A percentile compares a stretch with the other conserved stretches of the same genome.
phyloP scores from a whole-genome alignment of 2,113 vertebrate species.

The Recurvirostra avosetta region DNA sequence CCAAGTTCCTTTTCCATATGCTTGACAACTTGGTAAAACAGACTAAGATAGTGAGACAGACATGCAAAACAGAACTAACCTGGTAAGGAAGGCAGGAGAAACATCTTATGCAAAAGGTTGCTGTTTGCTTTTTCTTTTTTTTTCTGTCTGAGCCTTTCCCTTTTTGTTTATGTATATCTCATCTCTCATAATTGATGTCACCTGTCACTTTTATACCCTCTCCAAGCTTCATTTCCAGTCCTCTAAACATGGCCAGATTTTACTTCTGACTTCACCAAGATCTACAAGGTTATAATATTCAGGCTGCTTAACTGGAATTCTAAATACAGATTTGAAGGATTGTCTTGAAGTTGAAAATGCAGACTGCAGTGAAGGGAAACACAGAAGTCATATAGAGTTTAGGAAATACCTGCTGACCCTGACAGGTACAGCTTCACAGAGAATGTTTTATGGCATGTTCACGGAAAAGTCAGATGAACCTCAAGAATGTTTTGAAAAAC shows the following conservation, averaged over 20 bases:
- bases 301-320: neutral
- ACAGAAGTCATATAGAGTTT: neutral
- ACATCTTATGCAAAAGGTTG: neutral
- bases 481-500: neutral
- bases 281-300: neutral
- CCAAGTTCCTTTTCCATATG: neutral
- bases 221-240: neutral
- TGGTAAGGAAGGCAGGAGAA: neutral
- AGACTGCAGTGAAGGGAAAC: neutral
- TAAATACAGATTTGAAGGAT: neutral
- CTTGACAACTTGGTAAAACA: neutral
- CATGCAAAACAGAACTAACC: neutral
- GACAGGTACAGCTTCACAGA: neutral
- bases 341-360: neutral
- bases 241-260: neutral
- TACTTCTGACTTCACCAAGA: neutral
- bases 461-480: neutral
- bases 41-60: neutral
- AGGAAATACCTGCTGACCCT: neutral
- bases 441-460: neutral
- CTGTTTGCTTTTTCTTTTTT: neutral
- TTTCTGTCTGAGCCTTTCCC: neutral
- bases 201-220: neutral
- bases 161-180: neutral
- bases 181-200: neutral